Conservation (phyloP, 1,140 invertebrate species). For the Babylonia areolata region DNA sequence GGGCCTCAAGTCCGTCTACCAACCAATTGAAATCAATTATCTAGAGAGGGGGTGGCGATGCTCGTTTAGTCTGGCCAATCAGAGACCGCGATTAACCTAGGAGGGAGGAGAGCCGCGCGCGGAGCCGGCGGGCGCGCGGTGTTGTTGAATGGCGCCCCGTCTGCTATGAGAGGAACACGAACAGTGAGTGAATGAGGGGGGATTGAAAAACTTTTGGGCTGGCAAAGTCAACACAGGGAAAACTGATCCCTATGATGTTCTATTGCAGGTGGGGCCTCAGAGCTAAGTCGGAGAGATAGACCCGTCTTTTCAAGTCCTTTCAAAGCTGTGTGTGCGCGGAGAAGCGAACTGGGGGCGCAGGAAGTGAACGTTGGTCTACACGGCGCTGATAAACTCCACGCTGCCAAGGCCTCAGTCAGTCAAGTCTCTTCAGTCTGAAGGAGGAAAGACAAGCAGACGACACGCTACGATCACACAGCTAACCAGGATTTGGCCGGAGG, state of each 20-base stretch:
- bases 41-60: constrained; percentile 33
- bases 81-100: constrained; percentile 37
- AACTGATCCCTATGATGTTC: constrained; percentile 40
- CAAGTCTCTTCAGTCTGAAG: background rate
- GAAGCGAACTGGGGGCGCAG: background rate
- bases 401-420: background rate
- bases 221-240: constrained; percentile 37
- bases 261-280: constrained; percentile 36
- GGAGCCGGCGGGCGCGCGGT: background rate
- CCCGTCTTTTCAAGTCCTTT: constrained; percentile 3
- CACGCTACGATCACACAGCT: constrained; percentile 4
- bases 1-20: constrained; percentile 28
- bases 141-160: constrained; percentile 14
- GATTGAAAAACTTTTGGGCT: constrained; percentile 33
- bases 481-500: constrained; percentile 3
- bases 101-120: constrained; percentile 17
- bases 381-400: background rate
- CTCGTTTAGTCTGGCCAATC: constrained; percentile 42
- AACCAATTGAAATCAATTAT: constrained; percentile 43
- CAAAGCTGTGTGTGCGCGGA: background rate
- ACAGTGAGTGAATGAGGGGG: constrained; percentile 19
- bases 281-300: constrained; percentile 8
- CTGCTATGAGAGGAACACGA: constrained; percentile 34
- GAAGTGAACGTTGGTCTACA: background rate
- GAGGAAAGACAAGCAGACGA: constrained; percentile 33